phyloP scores from a whole-genome alignment of 1,140 invertebrate genomes.

The Drusus annulatus region DNA sequence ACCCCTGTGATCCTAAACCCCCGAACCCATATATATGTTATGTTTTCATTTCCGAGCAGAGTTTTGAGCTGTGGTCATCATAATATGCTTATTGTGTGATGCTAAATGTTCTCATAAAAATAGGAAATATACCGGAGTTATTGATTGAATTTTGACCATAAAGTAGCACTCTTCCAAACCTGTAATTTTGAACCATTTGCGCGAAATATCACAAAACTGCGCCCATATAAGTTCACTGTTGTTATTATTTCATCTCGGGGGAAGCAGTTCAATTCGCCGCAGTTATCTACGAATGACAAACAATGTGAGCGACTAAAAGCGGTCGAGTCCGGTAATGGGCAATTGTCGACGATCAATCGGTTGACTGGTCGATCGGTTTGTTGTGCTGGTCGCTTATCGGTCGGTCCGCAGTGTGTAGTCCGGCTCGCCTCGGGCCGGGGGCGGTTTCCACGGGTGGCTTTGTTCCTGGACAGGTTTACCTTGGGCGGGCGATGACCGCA shows the following conservation, averaged over 20 bases:
- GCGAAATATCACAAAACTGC: too few relatives aligned
- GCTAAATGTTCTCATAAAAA: too few relatives aligned
- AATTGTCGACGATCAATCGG: neutral
- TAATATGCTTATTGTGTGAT: too few relatives aligned
- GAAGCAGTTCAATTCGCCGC: neutral
- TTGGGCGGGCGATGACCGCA: constrained; percentile 44
- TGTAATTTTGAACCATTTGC: constrained; percentile 4
- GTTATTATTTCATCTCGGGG: neutral
- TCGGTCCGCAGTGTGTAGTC: neutral
- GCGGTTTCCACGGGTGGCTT: constrained; percentile 4
- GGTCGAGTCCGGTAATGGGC: neutral
- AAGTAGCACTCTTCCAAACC: neutral
- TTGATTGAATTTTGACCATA: too few relatives aligned
- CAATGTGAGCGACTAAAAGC: neutral
- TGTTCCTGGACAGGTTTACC: constrained; percentile 46
- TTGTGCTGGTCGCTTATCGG: neutral
- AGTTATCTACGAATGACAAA: neutral
- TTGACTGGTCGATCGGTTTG: neutral
- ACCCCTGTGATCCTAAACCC: too few relatives aligned
- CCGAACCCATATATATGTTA: too few relatives aligned
- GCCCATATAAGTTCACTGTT: too few relatives aligned
- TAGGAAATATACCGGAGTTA: too few relatives aligned
- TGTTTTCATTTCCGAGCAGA: too few relatives aligned
- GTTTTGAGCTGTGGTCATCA: too few relatives aligned
- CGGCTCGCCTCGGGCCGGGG: constrained; percentile 16